These are phyloP conservation scores for Herpetotheres cachinnans DNA, from an alignment of 2,113 vertebrate genomes.

Conservation along the genomic window DNA sequence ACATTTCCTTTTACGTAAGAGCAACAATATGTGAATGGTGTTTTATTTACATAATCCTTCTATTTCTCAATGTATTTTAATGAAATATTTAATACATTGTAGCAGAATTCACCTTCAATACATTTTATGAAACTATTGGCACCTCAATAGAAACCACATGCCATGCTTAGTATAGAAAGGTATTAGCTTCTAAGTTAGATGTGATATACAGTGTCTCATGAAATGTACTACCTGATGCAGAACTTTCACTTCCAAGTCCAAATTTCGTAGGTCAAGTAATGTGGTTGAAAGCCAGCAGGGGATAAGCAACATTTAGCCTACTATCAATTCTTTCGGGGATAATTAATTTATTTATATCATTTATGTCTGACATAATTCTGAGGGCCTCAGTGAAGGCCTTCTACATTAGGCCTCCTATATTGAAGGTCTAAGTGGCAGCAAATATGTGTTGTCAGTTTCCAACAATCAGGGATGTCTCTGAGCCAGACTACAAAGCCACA, in stretches of 20 bases:
- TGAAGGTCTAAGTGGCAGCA: not conserved
- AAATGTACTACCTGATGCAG: not conserved
- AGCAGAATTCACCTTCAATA: not conserved
- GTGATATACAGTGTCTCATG: not conserved
- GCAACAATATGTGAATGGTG: not conserved
- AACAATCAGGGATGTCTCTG: not conserved
- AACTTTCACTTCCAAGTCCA: not conserved
- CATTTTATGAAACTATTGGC: not conserved
- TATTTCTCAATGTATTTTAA: not conserved
- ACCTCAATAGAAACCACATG: not conserved
- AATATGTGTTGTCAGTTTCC: not conserved
- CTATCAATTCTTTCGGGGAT: not conserved
- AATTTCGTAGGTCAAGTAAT: not conserved
- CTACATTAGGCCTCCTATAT: accelerated
- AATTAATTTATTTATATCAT: not conserved
- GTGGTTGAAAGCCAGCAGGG: not conserved
- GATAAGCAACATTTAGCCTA: not conserved
- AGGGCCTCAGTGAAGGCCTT: not conserved
- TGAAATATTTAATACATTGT: not conserved
- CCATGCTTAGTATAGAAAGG: not conserved
- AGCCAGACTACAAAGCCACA: not conserved
- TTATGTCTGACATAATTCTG: not conserved
- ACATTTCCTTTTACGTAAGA: not conserved
- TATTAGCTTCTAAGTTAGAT: not conserved
- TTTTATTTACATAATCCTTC: not conserved